phyloP scores from a whole-genome alignment of 1,140 invertebrate genomes.

The Brachionus paranguensis region DNA sequence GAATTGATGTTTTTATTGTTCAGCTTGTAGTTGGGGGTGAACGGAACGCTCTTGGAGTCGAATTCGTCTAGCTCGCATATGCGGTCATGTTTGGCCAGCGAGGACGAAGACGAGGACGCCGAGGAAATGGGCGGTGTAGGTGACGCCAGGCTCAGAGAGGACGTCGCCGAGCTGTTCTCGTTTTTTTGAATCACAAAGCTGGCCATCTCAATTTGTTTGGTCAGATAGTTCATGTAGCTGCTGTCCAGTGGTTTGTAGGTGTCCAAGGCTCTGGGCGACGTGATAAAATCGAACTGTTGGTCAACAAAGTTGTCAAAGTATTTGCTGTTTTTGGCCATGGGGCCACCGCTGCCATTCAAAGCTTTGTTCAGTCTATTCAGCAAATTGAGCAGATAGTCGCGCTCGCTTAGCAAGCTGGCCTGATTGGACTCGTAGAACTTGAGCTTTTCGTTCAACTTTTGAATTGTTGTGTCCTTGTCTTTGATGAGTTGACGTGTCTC shows the following conservation, averaged over 20 bases:
- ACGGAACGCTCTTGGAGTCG: neutral
- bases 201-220: neutral
- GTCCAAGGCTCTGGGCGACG: neutral
- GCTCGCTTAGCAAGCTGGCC: neutral
- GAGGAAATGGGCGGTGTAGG: slow-evolving; percentile 8
- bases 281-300: neutral
- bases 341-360: neutral
- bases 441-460: slow-evolving; percentile 6
- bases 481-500: slow-evolving; percentile 26
- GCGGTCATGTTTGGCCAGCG: neutral
- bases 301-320: neutral
- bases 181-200: slow-evolving; percentile 12
- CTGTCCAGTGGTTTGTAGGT: neutral
- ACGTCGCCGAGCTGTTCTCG: neutral
- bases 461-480: slow-evolving; percentile 8
- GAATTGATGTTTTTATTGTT: slow-evolving; percentile 25
- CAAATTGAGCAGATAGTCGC: slow-evolving; percentile 3
- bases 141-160: neutral
- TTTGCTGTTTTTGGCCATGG: neutral
- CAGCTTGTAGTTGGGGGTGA: neutral
- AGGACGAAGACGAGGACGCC: neutral
- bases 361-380: neutral
- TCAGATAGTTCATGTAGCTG: neutral
- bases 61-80: slow-evolving; percentile 11
- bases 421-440: neutral